These are phyloP conservation scores for Adelges cooleyi DNA, from an alignment of 1,140 invertebrate species.

Conservation along the genomic window DNA sequence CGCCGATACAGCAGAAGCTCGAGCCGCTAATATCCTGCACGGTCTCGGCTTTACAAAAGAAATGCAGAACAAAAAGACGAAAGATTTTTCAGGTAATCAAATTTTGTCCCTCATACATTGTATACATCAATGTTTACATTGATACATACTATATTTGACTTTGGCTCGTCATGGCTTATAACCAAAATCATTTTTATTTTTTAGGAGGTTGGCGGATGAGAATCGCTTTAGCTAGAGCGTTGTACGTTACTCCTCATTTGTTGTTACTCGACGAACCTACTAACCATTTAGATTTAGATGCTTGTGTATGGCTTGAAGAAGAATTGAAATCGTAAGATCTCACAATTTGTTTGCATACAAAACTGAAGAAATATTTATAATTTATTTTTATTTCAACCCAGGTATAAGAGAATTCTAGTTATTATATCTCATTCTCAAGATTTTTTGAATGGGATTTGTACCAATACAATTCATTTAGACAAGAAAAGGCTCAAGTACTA, in stretches of 20 bases:
- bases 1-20: constrained; percentile 85
- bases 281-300: constrained; percentile 96
- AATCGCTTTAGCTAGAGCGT: constrained; percentile 88
- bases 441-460: constrained; percentile 98
- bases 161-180: no score
- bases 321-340: constrained; percentile 73
- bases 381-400: constrained; percentile 38
- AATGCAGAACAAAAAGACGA: constrained; percentile 85
- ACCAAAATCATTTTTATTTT: constrained; percentile 13
- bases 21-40: constrained; percentile 87
- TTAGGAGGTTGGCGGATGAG: constrained; percentile 95
- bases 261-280: constrained; percentile 93
- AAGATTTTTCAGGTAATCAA: constrained; percentile 76
- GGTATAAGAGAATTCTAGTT: constrained; percentile 93
- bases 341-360: no score
- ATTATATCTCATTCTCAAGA: constrained; percentile 99
- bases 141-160: no score
- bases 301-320: constrained; percentile 99
- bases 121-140: no score
- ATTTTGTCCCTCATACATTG: no score
- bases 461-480: constrained; percentile 94
- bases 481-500: constrained; percentile 91
- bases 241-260: constrained; percentile 87
- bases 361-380: no score
- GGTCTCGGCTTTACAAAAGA: constrained; percentile 91